These are phyloP conservation scores for Adela reaumurella DNA, from an alignment of 2,888 invertebrate genomes.

Conservation along the genomic window DNA sequence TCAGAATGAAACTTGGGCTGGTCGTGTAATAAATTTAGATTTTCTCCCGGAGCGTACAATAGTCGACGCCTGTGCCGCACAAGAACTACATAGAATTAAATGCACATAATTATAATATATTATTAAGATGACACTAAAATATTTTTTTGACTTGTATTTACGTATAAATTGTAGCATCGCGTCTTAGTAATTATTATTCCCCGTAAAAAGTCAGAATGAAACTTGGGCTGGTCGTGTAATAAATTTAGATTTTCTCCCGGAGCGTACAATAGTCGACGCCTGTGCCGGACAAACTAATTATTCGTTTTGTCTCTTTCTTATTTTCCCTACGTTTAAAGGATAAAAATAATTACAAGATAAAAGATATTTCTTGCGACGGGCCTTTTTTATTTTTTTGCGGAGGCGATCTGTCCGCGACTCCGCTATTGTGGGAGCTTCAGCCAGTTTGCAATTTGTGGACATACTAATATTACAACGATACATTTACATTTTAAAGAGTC, in stretches of 20 bases:
- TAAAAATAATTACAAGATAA: constrained; percentile 57
- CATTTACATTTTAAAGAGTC: too few relatives aligned
- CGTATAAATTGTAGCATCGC: too few relatives aligned
- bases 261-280: constrained; percentile 1
- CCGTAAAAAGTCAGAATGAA: not conserved
- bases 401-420: not conserved
- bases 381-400: not conserved
- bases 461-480: not conserved
- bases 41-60: not conserved
- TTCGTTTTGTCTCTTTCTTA: constrained; percentile 1
- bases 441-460: not conserved
- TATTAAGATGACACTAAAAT: too few relatives aligned
- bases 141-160: too few relatives aligned
- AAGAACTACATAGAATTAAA: too few relatives aligned
- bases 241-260: not conserved
- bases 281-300: constrained; percentile 9
- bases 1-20: not conserved
- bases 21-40: not conserved
- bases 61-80: constrained; percentile 5
- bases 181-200: too few relatives aligned
- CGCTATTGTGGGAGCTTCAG: not conserved
- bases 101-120: too few relatives aligned
- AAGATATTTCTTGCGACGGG: constrained; percentile 29
- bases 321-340: constrained; percentile 44
- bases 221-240: not conserved